Percentiles rank a stretch among this genome's conserved stretches.
Conservation (phyloP, 2,113 vertebrate genomes). For the Vanacampus margaritifer region DNA sequence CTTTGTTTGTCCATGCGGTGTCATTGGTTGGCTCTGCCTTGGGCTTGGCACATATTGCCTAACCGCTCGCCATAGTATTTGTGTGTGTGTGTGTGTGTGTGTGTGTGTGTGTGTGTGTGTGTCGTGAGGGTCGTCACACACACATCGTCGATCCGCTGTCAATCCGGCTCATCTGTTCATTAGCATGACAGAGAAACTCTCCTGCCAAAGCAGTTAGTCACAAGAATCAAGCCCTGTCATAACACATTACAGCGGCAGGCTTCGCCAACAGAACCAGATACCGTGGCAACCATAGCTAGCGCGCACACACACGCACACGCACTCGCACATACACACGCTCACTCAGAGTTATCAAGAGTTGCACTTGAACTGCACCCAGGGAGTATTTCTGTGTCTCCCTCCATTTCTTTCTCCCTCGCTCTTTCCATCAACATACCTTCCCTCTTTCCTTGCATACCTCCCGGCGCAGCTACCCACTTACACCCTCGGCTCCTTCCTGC, state of each 20-base stretch:
- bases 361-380: conserved; percentile 53
- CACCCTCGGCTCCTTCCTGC: conserved; percentile 16
- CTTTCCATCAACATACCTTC: conserved; percentile 25
- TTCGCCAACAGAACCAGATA: conserved; percentile 55
- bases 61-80: conserved; percentile 1
- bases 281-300: conserved; percentile 53
- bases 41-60: conserved; percentile 15
- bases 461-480: conserved; percentile 29
- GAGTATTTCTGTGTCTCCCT: conserved; percentile 49
- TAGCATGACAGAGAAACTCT: conserved; percentile 70
- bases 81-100: not conserved
- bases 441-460: conserved; percentile 22
- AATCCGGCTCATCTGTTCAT: conserved; percentile 66
- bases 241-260: conserved; percentile 70
- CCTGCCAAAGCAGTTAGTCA: conserved; percentile 77
- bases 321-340: conserved; percentile 10
- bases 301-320: conserved; percentile 26
- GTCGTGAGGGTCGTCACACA: conserved; percentile 3
- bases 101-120: too few species aligned
- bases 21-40: conserved; percentile 19
- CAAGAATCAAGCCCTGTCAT: conserved; percentile 74
- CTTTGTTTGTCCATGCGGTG: conserved; percentile 28
- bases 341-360: conserved; percentile 44
- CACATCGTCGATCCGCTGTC: conserved; percentile 57
- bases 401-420: conserved; percentile 26